Evolutionary conservation across 2,888 invertebrate genomes (phyloP).

Genomic region (Tachina lurida): DNA sequence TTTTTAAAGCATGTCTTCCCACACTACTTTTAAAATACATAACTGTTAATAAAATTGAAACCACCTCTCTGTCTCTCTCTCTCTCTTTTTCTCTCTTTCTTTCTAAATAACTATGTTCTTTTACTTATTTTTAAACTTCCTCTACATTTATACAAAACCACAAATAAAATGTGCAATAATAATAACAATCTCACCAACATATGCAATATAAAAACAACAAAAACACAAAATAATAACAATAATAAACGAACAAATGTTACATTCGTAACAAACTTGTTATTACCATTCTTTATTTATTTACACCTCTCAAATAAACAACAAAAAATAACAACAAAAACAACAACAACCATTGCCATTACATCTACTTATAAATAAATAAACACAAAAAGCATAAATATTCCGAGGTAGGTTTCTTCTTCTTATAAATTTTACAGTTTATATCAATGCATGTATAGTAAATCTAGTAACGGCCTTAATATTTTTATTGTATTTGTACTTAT

Average conservation of each 20-base stretch:
- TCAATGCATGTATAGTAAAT: not conserved
- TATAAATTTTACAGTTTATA: not conserved
- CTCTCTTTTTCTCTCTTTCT: not conserved
- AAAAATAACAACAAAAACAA: slow-evolving; percentile 29
- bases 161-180: slow-evolving; percentile 26
- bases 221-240: slow-evolving; percentile 16
- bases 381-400: slow-evolving; percentile 76
- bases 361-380: slow-evolving; percentile 60
- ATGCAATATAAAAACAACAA: not conserved
- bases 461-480: not conserved
- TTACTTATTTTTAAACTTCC: slow-evolving; percentile 1
- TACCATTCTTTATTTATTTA: not conserved
- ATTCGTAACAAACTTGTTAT: not conserved
- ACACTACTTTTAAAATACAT: not conserved
- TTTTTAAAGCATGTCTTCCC: not conserved
- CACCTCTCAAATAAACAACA: slow-evolving; percentile 1
- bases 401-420: slow-evolving; percentile 75
- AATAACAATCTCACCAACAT: slow-evolving; percentile 19
- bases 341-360: slow-evolving; percentile 38
- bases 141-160: not conserved
- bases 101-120: too few species aligned
- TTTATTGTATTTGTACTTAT: not conserved
- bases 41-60: not conserved
- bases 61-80: not conserved
- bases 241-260: slow-evolving; percentile 23